phyloP scores from a whole-genome alignment of 2,113 vertebrate genomes.

The Sinosuthora webbiana region DNA sequence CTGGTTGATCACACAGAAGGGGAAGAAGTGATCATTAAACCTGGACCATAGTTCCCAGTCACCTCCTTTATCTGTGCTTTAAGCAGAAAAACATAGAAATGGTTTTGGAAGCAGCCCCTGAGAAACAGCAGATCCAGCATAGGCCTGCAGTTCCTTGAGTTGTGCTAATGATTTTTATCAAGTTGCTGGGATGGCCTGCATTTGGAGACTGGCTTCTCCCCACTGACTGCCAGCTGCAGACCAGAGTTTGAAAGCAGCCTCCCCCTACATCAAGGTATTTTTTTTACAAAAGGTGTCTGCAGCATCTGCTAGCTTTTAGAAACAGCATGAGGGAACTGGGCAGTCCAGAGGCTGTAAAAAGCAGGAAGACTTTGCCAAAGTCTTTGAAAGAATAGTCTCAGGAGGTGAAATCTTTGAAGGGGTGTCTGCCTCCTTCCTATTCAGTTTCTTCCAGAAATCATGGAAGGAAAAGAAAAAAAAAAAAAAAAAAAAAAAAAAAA shows the following conservation, averaged over 20 bases:
- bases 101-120: background rate
- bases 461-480: background rate
- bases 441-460: constrained; percentile 9
- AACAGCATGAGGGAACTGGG: constrained; percentile 16
- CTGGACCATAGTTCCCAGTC: background rate
- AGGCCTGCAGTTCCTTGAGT: background rate
- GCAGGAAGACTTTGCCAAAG: background rate
- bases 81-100: background rate
- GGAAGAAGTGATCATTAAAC: background rate
- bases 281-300: background rate
- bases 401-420: constrained; percentile 23
- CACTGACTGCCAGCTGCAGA: background rate
- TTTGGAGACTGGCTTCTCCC: background rate
- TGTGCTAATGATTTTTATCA: background rate
- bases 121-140: background rate
- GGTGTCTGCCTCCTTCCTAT: background rate
- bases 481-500: rapidly evolving
- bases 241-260: background rate
- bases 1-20: background rate
- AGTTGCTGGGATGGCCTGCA: background rate
- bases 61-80: background rate
- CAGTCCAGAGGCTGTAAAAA: constrained; percentile 4
- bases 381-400: constrained; percentile 17
- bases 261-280: background rate
- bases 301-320: constrained; percentile 1